Percentiles rank a stretch among this genome's conserved stretches.
These are phyloP conservation scores for Drosophila austrosaltans DNA, from an alignment of 2,888 invertebrate genomes.

Conservation along the genomic window DNA sequence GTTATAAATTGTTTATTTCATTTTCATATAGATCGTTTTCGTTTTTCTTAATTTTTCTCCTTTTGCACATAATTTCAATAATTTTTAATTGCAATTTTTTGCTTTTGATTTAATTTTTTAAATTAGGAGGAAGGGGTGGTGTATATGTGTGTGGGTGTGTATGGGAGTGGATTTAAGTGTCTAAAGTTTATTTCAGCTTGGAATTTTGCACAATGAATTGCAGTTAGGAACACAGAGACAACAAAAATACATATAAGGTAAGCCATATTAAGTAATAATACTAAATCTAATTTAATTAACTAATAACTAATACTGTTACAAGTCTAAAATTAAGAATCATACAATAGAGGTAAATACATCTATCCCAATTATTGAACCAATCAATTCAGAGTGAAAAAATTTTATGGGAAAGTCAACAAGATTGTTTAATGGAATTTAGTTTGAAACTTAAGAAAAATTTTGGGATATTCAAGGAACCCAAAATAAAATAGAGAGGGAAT, in stretches of 20 bases:
- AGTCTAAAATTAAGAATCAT: constrained; percentile 47
- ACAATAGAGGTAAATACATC: constrained; percentile 34
- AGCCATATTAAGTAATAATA: constrained; percentile 25
- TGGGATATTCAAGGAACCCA: too few species aligned
- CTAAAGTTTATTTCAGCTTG: constrained; percentile 57
- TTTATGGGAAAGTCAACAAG: background rate
- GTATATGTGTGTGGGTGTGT: constrained; percentile 18
- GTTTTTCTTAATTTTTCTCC: constrained; percentile 35
- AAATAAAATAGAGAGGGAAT: too few species aligned
- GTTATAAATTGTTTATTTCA: constrained; percentile 75
- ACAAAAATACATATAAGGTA: constrained; percentile 34
- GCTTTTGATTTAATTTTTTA: constrained; percentile 37
- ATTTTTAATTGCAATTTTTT: constrained; percentile 40
- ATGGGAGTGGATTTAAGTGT: constrained; percentile 36
- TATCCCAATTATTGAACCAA: constrained; percentile 13
- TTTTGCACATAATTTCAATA: constrained; percentile 78
- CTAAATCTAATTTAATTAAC: constrained; percentile 73
- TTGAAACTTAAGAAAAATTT: too few species aligned
- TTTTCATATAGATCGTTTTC: constrained; percentile 24
- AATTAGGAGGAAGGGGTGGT: background rate
- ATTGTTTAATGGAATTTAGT: too few species aligned
- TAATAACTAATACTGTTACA: constrained; percentile 77
- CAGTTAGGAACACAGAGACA: constrained; percentile 68
- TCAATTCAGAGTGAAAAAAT: too few species aligned
- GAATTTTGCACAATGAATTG: constrained; percentile 66